Evolutionary conservation across 2,888 invertebrate genomes (phyloP), one percentile per base, ranked within the genome.

Genomic region (Myopa tessellatipennis): DNA sequence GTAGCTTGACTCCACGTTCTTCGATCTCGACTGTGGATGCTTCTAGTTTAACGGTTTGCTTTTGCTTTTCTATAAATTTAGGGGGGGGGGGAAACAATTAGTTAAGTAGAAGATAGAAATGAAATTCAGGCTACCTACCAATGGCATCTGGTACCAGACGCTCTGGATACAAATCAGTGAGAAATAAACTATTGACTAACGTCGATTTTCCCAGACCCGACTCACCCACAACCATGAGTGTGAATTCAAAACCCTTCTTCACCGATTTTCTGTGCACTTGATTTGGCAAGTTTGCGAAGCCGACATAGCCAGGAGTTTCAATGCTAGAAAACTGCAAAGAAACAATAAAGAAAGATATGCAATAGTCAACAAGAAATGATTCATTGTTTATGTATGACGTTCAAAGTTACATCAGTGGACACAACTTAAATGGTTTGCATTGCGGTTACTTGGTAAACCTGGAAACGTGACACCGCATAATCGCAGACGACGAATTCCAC

Each of bases 21-120:
- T 98, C 98, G 81, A 98, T 98, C 90, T 98, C 98, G 10, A 98
- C 96, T 52, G 98, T 97, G n/a, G 97, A 97, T 55, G 98, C 97
- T 87, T 98, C 98, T 69, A 98, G 90, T 88, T 96, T 95, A 1
- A 98, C 97, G 0, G 98, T 98, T 89, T 97, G 96, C 85, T 95
- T 95, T 78, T 95, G 94, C 90, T 96, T 96, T 88, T 97, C 97
- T 96, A 88, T 55, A 8, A 67, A 63, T 34, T 14, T 7, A 1
- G n/a, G n/a, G n/a, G n/a, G n/a, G n/a, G n/a, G n/a, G 36, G 36
- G 6, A 63, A 7, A 5, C 5, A 63, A 63, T 71, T 36, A 63
- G 0, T 55, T 38, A 1, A 74, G 38, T 14, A 50, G 74, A 26
- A 45, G 38, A 12, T 45, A 50, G 40, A 2, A 16, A 76, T 34